These are phyloP conservation scores for Prochilodus magdalenae DNA, from an alignment of 2,113 vertebrate species.

Conservation along the genomic window DNA sequence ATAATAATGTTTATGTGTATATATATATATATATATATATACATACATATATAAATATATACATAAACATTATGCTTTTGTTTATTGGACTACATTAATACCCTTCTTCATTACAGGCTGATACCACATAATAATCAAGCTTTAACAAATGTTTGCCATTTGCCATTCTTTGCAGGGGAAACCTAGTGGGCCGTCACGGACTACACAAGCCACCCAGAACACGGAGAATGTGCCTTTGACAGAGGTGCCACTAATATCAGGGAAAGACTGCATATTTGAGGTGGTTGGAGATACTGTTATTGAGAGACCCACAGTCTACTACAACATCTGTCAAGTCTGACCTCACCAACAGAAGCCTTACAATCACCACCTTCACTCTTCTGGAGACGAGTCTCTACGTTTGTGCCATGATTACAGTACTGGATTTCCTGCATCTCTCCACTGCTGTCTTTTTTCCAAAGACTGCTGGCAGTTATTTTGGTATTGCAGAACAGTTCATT, in stretches of 20 bases:
- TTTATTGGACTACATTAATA: too few species aligned
- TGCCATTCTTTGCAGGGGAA: conserved; percentile 48
- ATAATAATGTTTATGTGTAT: too few species aligned
- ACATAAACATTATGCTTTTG: too few species aligned
- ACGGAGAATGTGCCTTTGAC: conserved; percentile 67
- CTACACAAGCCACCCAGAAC: conserved; percentile 37
- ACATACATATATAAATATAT: too few species aligned
- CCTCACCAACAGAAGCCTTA: conserved; percentile 17
- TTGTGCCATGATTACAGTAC: conserved; percentile 29
- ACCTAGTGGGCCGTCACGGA: conserved; percentile 61
- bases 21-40: too few species aligned
- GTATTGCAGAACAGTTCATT: background rate
- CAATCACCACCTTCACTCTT: background rate
- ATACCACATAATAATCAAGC: background rate
- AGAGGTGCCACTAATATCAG: conserved; percentile 66
- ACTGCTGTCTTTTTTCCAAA: background rate
- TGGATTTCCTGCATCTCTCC: background rate
- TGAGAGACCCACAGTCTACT: conserved; percentile 76
- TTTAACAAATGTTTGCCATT: background rate
- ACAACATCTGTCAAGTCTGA: conserved; percentile 86
- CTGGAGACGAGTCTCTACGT: background rate
- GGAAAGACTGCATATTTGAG: conserved; percentile 72
- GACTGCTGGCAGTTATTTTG: background rate
- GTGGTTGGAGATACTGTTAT: conserved; percentile 62
- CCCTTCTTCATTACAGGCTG: too few species aligned